These are phyloP conservation scores for silkworm (Bombyx mori) DNA, from an alignment of 1,140 invertebrate genomes.

Conservation along the genomic window DNA sequence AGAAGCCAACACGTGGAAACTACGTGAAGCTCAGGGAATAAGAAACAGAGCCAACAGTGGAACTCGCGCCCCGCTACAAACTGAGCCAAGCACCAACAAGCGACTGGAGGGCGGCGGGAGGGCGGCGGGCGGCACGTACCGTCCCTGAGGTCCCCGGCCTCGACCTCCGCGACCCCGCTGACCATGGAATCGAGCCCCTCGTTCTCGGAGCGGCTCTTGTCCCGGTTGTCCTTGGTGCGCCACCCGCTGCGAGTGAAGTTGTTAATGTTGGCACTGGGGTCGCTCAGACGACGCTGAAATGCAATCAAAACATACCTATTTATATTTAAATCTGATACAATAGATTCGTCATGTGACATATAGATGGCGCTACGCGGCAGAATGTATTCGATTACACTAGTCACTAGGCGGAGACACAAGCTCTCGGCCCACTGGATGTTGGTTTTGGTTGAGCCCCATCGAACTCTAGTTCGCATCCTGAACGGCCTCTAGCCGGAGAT, in stretches of 20 bases:
- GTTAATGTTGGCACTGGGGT: conserved; percentile 94
- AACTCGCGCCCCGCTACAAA: conserved; percentile 91
- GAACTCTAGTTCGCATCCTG: no score
- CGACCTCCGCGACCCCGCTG: conserved; percentile 89
- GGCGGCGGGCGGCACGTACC: conserved; percentile 74
- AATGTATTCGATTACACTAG: no score
- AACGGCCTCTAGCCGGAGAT: no score
- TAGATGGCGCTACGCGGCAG: no score
- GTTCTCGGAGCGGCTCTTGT: conserved; percentile 91
- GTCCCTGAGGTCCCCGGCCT: conserved; percentile 93
- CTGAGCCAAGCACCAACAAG: no score
- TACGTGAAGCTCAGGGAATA: background rate
- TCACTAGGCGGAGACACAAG: no score
- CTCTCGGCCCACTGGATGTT: no score
- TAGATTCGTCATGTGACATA: no score
- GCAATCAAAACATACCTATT: background rate
- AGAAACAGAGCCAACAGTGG: background rate
- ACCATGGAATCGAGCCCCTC: conserved; percentile 88
- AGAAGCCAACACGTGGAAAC: background rate
- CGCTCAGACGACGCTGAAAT: conserved; percentile 87
- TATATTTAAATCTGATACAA: background rate
- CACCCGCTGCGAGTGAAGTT: conserved; percentile 88
- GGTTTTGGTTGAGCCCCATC: no score
- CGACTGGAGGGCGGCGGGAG: no score
- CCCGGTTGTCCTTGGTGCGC: conserved; percentile 75